A percentile compares a stretch with the other conserved stretches of the same genome.
Evolutionary conservation across 2,113 vertebrate genomes (phyloP).

Genomic region (Oncorhynchus keta): DNA sequence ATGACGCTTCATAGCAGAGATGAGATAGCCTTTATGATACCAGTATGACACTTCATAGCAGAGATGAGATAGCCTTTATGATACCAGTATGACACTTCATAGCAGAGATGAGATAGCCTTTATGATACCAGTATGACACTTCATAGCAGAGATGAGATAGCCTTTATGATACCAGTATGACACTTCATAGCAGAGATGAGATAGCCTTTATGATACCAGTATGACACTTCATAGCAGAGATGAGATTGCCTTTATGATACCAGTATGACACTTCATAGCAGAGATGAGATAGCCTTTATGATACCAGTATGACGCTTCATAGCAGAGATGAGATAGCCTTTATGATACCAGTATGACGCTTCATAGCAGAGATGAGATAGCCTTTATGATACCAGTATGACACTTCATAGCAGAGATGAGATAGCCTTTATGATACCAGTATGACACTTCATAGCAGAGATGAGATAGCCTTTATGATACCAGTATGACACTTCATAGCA

Average conservation of each 20-base stretch:
- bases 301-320: too few species aligned
- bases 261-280: neutral
- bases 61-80: conserved; percentile 62
- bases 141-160: too few species aligned
- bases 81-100: neutral
- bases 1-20: neutral
- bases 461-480: conserved; percentile 3
- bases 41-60: too few species aligned
- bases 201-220: conserved; percentile 2
- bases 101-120: neutral
- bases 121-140: neutral
- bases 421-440: neutral
- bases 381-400: neutral
- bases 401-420: too few species aligned
- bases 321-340: too few species aligned
- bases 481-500: too few species aligned
- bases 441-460: conserved; percentile 3
- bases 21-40: conserved; percentile 2
- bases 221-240: too few species aligned
- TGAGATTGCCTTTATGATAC: conserved; percentile 62
- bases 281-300: conserved; percentile 2
- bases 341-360: conserved; percentile 36
- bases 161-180: conserved; percentile 45
- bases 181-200: neutral
- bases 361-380: neutral